Conservation (phyloP, 2,888 invertebrate genomes). For the Podabrus alpinus region DNA sequence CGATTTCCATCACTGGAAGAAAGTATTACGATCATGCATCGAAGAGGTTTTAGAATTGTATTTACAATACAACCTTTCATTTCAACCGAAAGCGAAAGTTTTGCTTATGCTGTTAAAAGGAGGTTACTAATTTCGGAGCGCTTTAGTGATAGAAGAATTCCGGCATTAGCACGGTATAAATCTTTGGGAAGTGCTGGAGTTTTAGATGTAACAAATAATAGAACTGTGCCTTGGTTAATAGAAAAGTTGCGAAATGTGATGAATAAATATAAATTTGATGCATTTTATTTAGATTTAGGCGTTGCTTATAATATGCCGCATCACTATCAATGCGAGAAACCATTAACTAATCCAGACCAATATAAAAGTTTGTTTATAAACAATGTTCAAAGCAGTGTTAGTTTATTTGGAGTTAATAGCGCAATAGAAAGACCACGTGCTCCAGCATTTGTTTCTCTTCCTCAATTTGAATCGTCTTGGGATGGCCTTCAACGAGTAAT, state of each 20-base stretch:
- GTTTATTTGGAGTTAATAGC: slow-evolving; percentile 81
- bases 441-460: slow-evolving; percentile 84
- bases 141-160: slow-evolving; percentile 76
- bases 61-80: slow-evolving; percentile 91
- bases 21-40: slow-evolving; percentile 78
- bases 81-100: slow-evolving; percentile 82
- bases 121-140: slow-evolving; percentile 80
- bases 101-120: slow-evolving; percentile 76
- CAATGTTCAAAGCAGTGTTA: slow-evolving; percentile 65
- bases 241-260: slow-evolving; percentile 72
- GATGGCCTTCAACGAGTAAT: slow-evolving; percentile 72
- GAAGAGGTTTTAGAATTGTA: slow-evolving; percentile 84
- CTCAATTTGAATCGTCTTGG: slow-evolving; percentile 89
- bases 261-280: slow-evolving; percentile 77
- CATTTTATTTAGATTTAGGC: slow-evolving; percentile 82
- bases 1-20: slow-evolving; percentile 79
- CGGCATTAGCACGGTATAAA: slow-evolving; percentile 82
- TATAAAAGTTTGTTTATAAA: slow-evolving; percentile 76
- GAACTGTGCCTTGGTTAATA: slow-evolving; percentile 79
- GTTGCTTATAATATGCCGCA: slow-evolving; percentile 85
- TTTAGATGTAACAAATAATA: slow-evolving; percentile 84
- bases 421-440: slow-evolving; percentile 81
- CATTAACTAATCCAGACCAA: slow-evolving; percentile 78
- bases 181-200: slow-evolving; percentile 81
- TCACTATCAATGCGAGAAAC: slow-evolving; percentile 78